Conservation (phyloP, 2,113 vertebrate genomes). For the Pogonocichla stellata region DNA sequence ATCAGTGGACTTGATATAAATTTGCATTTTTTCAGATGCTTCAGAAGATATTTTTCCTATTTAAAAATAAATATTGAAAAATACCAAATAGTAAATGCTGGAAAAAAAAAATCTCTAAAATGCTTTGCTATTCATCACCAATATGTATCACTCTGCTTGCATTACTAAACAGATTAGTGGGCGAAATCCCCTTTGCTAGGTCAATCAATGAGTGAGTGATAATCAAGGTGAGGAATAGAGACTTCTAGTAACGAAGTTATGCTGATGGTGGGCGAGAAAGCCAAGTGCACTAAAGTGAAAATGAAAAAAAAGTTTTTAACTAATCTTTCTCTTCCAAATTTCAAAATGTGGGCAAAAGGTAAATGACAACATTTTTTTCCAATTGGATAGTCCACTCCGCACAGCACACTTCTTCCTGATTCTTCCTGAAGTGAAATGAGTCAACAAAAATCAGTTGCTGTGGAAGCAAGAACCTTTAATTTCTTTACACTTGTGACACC, state of each 20-base stretch:
- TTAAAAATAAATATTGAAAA: background rate
- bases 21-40: background rate
- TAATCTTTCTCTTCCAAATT: constrained; percentile 47
- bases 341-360: background rate
- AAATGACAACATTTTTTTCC: background rate
- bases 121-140: background rate
- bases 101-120: background rate
- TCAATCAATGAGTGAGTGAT: background rate
- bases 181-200: background rate
- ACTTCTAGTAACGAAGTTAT: background rate
- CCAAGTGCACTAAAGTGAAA: constrained; percentile 31
- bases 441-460: background rate
- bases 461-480: background rate
- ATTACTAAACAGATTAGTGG: background rate
- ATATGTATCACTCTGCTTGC: background rate
- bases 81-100: background rate
- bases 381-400: background rate
- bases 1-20: background rate
- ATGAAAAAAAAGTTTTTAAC: constrained; percentile 8
- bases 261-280: background rate
- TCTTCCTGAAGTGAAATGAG: background rate
- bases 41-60: background rate
- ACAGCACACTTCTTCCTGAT: background rate
- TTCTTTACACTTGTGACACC: background rate
- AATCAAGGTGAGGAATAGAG: background rate